A percentile compares a stretch with the other conserved stretches of the same genome.
Conservation (phyloP, 2,113 vertebrate genomes). For the Murina feae region DNA sequence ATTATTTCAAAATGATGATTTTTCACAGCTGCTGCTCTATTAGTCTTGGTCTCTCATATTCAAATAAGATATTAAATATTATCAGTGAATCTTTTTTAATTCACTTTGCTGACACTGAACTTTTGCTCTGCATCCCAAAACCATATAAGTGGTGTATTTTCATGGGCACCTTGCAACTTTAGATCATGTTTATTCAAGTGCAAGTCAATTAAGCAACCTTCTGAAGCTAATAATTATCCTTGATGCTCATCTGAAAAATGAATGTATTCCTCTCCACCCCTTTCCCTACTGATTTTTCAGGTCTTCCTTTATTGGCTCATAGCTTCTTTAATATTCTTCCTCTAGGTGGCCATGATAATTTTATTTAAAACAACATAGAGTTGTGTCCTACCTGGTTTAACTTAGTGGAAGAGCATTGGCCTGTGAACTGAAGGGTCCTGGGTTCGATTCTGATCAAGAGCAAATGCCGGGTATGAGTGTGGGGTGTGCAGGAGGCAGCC, state of each 20-base stretch:
- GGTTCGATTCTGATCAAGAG: too few relatives aligned
- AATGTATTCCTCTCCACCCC: not conserved
- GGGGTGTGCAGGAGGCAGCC: too few relatives aligned
- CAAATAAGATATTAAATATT: not conserved
- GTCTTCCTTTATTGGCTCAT: not conserved
- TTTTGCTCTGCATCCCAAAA: not conserved
- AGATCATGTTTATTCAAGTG: not conserved
- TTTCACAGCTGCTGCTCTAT: not conserved
- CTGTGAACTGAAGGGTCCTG: too few relatives aligned
- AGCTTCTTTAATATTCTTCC: not conserved
- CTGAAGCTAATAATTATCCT: not conserved
- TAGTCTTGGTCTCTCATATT: not conserved
- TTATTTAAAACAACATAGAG: conserved; percentile 17
- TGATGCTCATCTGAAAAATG: not conserved
- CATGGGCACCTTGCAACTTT: not conserved
- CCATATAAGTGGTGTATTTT: not conserved
- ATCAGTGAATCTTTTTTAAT: not conserved
- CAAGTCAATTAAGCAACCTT: not conserved
- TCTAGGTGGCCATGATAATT: not conserved
- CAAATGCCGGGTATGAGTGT: too few relatives aligned
- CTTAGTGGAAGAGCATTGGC: too few relatives aligned
- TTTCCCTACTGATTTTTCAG: not conserved
- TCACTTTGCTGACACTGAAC: not conserved
- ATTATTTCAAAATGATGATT: not conserved
- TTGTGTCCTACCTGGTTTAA: not conserved